A percentile compares a stretch with the other conserved stretches of the same genome.
phyloP scores from a whole-genome alignment of 2,888 invertebrate species.

The Luperina testacea region DNA sequence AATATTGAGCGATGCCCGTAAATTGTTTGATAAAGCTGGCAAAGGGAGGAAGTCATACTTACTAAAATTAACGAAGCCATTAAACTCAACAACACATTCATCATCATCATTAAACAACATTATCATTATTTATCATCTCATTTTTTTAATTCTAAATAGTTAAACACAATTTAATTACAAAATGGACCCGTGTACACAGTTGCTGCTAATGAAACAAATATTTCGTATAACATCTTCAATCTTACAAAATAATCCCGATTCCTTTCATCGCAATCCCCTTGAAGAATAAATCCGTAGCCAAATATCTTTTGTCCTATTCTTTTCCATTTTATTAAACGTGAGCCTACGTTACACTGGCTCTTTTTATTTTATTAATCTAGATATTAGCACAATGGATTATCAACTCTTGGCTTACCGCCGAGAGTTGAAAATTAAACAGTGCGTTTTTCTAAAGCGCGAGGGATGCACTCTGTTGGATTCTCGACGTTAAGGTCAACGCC shows the following conservation, averaged over 20 bases:
- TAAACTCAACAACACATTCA: too few relatives aligned
- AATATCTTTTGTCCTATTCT: constrained; percentile 59
- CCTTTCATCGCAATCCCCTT: constrained; percentile 59
- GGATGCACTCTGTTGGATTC: background rate
- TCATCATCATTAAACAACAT: too few relatives aligned
- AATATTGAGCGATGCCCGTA: too few relatives aligned
- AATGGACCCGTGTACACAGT: background rate
- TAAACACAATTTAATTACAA: background rate
- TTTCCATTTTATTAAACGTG: constrained; percentile 3
- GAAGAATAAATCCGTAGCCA: constrained; percentile 58
- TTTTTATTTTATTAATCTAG: background rate
- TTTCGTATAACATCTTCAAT: background rate
- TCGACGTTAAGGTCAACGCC: background rate
- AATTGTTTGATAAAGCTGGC: too few relatives aligned
- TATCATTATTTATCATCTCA: too few relatives aligned
- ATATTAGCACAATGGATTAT: background rate
- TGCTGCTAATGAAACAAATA: constrained; percentile 2
- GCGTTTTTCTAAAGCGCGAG: background rate
- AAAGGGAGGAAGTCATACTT: too few relatives aligned
- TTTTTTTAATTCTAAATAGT: too few relatives aligned
- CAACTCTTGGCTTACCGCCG: background rate
- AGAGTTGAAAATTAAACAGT: background rate
- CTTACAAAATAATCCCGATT: constrained; percentile 25
- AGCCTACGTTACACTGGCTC: background rate
- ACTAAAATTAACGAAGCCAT: too few relatives aligned